Percentiles rank a stretch among this genome's conserved stretches.
Evolutionary conservation across 2,113 vertebrate species (phyloP).

Genomic region (Halcyon malimbica): DNA sequence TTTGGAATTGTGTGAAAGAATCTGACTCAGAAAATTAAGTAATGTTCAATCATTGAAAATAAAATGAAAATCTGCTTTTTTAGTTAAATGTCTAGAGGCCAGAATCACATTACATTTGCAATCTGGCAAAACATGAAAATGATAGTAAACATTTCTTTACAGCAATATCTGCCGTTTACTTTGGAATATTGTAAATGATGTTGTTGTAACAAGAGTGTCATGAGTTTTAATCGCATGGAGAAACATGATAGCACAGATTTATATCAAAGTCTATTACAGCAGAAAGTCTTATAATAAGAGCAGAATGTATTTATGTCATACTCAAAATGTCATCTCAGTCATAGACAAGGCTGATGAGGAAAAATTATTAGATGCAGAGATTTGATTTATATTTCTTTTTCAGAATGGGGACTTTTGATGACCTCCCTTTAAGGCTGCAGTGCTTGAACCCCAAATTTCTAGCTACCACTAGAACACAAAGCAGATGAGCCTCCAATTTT

Average conservation of each 20-base stretch:
- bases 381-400: slow-evolving; percentile 4
- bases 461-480: not conserved
- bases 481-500: not conserved
- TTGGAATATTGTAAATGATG: not conserved
- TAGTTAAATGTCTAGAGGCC: not conserved
- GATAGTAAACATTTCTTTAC: not conserved
- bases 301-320: slow-evolving; percentile 16
- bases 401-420: not conserved
- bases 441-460: not conserved
- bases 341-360: slow-evolving; percentile 18
- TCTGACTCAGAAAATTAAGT: slow-evolving; percentile 37
- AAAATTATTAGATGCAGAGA: not conserved
- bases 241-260: not conserved
- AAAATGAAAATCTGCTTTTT: not conserved
- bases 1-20: slow-evolving; percentile 14
- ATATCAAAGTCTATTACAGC: not conserved
- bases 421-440: not conserved
- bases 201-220: not conserved
- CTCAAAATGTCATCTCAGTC: slow-evolving; percentile 33
- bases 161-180: not conserved
- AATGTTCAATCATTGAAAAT: not conserved
- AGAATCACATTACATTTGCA: not conserved
- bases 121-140: not conserved
- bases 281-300: slow-evolving; percentile 12
- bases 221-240: not conserved